Evolutionary conservation across 2,888 invertebrate species (phyloP), one percentile per base, ranked within the genome.

Genomic region (Lacanobia wlatinum): DNA sequence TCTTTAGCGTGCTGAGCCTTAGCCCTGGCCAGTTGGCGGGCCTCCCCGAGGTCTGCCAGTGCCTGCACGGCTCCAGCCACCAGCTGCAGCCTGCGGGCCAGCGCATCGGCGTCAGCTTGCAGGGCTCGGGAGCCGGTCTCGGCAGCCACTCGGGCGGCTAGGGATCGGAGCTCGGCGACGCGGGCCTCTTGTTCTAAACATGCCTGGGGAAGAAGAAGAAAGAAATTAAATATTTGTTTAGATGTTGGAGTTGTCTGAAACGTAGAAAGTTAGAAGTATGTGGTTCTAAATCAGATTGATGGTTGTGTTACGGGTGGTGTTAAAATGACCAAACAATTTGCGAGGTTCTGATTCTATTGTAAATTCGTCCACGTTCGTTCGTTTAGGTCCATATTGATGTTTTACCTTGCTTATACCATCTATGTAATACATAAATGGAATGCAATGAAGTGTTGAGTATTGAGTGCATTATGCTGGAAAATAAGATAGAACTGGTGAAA

Each of bases 31-130:
- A 97, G 65, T 76, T 97, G 97, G 78, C 97, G 96, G 38, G 97
- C 97, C 86, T 98, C 98, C 6, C 98, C 98, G 55, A 98, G 97
- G 92, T 98, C 98, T 0, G 98, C 98, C 83, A 98, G 93, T 5
- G 97, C 97, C 62, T 97, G 97, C 10, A 98, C 97, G 0, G 98
- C 97, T 76, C 98, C 97, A 34, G 97, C 97, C 46, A 98, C 98
- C 88, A 98, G 97, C 90, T 98, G 97, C 78, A 98, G 96, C 46
- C 97, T 96, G 73, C 97, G 96, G 56, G 98, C 98, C 66, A 98
- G 93, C 0, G 98, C 97, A 86, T 98, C 98, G 16, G 98, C 97
- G 92, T 98, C 98, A 40, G 97, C 97, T 78, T 98, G 97, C 74
- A 98, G 95, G 1, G 98, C 97, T 6, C 97, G 96, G 43, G 97